Percentiles rank a stretch among this genome's conserved stretches.
These are phyloP conservation scores for Solea solea DNA, from an alignment of 2,113 vertebrate genomes.

Conservation along the genomic window DNA sequence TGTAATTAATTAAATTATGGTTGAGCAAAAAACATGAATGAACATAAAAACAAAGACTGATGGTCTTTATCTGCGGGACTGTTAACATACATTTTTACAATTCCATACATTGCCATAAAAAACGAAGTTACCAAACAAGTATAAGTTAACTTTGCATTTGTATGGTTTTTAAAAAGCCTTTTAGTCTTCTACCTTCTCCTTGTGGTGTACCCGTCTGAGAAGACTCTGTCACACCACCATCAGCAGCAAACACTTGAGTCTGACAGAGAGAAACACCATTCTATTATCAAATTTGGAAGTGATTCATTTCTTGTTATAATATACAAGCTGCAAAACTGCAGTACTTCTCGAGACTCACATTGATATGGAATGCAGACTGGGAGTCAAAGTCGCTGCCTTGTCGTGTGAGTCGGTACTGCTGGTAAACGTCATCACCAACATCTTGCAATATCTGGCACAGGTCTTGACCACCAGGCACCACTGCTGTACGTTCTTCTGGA, in stretches of 20 bases:
- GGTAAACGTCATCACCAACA: conserved; percentile 93
- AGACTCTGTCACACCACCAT: conserved; percentile 86
- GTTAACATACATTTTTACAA: background rate
- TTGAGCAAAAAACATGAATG: background rate
- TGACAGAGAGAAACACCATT: conserved; percentile 48
- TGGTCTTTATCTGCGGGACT: background rate
- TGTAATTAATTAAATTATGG: too few species aligned
- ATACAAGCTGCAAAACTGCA: background rate
- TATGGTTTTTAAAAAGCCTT: background rate
- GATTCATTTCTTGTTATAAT: background rate
- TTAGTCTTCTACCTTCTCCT: conserved; percentile 85
- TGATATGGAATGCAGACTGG: conserved; percentile 91
- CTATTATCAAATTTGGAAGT: conserved; percentile 13
- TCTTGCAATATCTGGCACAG: conserved; percentile 93
- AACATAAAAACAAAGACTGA: background rate
- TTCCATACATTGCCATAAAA: background rate
- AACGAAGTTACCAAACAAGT: background rate
- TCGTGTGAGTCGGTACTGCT: conserved; percentile 91
- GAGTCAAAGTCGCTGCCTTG: conserved; percentile 93
- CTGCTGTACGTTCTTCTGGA: conserved; percentile 82
- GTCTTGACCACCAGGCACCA: conserved; percentile 85
- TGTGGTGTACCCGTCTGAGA: conserved; percentile 89
- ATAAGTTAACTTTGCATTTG: background rate
- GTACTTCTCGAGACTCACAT: conserved; percentile 79
- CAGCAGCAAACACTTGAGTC: conserved; percentile 92